A percentile compares a stretch with the other conserved stretches of the same genome.
phyloP scores from a whole-genome alignment of 1,140 invertebrate species.

The Globodera rostochiensis region DNA sequence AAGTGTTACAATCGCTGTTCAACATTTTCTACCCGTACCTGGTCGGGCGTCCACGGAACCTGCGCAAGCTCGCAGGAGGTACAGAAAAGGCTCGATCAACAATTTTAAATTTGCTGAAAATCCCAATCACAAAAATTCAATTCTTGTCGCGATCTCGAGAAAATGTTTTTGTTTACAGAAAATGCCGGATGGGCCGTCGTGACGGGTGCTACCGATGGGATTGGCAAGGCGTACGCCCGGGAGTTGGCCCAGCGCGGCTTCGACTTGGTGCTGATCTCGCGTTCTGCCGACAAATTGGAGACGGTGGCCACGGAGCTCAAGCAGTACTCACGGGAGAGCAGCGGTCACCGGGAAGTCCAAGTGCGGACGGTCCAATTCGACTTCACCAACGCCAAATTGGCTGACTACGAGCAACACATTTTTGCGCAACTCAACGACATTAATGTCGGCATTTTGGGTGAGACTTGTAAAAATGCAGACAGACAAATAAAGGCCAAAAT shows the following conservation, averaged over 20 bases:
- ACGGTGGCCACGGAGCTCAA: slow-evolving; percentile 51
- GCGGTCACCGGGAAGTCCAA: slow-evolving; percentile 33
- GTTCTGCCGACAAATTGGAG: slow-evolving; percentile 54
- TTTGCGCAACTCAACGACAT: slow-evolving; percentile 29
- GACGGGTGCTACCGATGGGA: slow-evolving; percentile 59
- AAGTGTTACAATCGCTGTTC: not conserved
- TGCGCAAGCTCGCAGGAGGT: not conserved
- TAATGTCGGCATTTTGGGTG: slow-evolving; percentile 46
- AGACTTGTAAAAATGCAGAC: no score
- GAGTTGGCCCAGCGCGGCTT: slow-evolving; percentile 57
- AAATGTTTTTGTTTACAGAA: not conserved
- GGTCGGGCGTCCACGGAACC: not conserved
- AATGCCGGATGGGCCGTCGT: slow-evolving; percentile 38
- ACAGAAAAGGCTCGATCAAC: not conserved
- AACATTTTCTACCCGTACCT: slow-evolving; percentile 2
- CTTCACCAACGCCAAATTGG: slow-evolving; percentile 48
- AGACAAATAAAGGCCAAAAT: no score
- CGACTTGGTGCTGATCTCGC: slow-evolving; percentile 57
- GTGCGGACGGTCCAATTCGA: slow-evolving; percentile 52
- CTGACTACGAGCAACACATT: slow-evolving; percentile 40
- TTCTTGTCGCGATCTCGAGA: no score
- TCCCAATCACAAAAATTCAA: no score
- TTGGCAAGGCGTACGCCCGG: slow-evolving; percentile 57
- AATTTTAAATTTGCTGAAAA: no score
- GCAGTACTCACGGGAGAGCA: not conserved